Evolutionary conservation across 2,888 invertebrate species (phyloP), one percentile per base, ranked within the genome.

Genomic region (Xylota segnis): DNA sequence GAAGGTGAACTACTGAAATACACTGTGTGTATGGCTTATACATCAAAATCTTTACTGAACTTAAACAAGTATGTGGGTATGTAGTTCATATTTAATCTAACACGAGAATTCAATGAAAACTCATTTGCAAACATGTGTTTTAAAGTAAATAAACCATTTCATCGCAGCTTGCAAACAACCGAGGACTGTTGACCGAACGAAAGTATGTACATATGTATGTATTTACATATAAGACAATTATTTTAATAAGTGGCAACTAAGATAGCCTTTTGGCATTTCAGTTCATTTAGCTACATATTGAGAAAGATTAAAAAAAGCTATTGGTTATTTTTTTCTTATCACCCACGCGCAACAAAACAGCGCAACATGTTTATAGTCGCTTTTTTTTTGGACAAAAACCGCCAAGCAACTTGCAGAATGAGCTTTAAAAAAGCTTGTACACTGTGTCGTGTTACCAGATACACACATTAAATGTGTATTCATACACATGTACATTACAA

Each of bases 241-340:
- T 34, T 6, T 34, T 7, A 9, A 9, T 34, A 34, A 34, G 7
- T 34, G 1, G 34, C 2, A 34, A 9, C 40, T 40, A 14, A 12
- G 40, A 40, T 40, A 40, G 40, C 40, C 40, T 40, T n/a, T 40
- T 40, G 40, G n/a, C 40, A 40, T 40, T 40, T 40, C n/a, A 40
- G 5, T n/a, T 5, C 4, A 14, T 40, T 2, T 5, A 40, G 40
- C n/a, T 40, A 40, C 40, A 40, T 40, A n/a, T n/a, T 40, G n/a
- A 40, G n/a, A 5, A n/a, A 2, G n/a, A 5, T 40, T 5, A n/a
- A 40, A 40, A 40, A 40, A 40, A 14, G 34, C 40, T 40, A 40
- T 5, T n/a, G 0, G 10, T n/a, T 40, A n/a, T n/a, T 40, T 40
- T 40, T 40, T n/a, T 40, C 40, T 40, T 40, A 40, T 40, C n/a